Evolutionary conservation across 2,797 vertebrate species (phyloP).

Genomic region (Aotus griseimembra): DNA sequence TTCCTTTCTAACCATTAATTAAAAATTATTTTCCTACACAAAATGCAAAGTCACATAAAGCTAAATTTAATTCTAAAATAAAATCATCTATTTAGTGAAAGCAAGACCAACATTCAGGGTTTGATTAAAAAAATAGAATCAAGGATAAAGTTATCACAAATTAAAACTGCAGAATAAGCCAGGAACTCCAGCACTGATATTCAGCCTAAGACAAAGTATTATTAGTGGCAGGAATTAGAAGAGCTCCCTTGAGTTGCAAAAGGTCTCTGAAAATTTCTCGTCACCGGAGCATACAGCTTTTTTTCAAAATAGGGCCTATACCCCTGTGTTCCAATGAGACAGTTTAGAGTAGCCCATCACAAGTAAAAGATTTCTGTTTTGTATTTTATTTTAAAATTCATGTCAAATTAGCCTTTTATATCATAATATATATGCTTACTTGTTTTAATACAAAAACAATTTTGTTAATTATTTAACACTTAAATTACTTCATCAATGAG

Average conservation of each 20-base stretch:
- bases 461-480: not conserved
- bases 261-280: not conserved
- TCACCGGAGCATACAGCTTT: not conserved
- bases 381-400: not conserved
- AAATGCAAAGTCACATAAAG: not conserved
- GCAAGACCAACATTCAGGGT: not conserved
- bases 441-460: not conserved
- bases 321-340: not conserved
- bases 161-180: not conserved
- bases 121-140: not conserved
- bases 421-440: not conserved
- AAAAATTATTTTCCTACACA: not conserved
- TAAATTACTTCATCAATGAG: not conserved
- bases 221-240: not conserved
- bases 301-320: not conserved
- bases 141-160: not conserved
- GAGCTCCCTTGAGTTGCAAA: not conserved
- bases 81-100: not conserved
- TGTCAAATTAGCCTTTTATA: not conserved
- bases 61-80: slow-evolving; percentile 23
- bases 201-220: not conserved
- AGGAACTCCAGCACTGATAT: not conserved
- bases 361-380: not conserved
- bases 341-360: not conserved
- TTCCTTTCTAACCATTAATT: not conserved